Evolutionary conservation across 2,113 vertebrate species (phyloP).

Genomic region (Indicator maculatus): DNA sequence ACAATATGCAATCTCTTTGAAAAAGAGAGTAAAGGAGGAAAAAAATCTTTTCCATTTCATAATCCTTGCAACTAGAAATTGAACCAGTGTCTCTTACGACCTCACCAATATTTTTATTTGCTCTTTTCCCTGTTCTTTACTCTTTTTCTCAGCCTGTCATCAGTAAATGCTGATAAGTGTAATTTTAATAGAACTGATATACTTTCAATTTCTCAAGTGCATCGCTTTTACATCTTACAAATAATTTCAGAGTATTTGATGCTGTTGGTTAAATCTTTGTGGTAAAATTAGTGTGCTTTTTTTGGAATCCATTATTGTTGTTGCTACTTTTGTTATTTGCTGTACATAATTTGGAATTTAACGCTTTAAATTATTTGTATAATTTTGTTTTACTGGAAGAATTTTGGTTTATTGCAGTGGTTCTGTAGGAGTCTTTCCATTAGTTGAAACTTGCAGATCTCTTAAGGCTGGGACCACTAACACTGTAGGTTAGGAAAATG

Average conservation of each 20-base stretch:
- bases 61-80: background rate
- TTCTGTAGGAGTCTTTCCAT: background rate
- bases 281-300: background rate
- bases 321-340: background rate
- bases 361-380: background rate
- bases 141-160: background rate
- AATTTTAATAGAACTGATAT: background rate
- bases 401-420: background rate
- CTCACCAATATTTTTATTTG: background rate
- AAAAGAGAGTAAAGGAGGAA: constrained; percentile 9
- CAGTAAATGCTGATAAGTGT: background rate
- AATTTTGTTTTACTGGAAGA: background rate
- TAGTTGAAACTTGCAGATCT: background rate
- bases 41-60: constrained; percentile 21
- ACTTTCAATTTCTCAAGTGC: background rate
- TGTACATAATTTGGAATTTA: background rate
- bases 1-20: constrained; percentile 22
- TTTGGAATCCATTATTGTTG: background rate
- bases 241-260: background rate
- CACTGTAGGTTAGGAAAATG: background rate
- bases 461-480: background rate
- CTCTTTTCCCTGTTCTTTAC: background rate
- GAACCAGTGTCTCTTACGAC: background rate
- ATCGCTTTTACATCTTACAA: background rate
- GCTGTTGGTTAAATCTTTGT: background rate